These are phyloP conservation scores for Macaria notata DNA, from an alignment of 2,888 invertebrate genomes.

Conservation along the genomic window DNA sequence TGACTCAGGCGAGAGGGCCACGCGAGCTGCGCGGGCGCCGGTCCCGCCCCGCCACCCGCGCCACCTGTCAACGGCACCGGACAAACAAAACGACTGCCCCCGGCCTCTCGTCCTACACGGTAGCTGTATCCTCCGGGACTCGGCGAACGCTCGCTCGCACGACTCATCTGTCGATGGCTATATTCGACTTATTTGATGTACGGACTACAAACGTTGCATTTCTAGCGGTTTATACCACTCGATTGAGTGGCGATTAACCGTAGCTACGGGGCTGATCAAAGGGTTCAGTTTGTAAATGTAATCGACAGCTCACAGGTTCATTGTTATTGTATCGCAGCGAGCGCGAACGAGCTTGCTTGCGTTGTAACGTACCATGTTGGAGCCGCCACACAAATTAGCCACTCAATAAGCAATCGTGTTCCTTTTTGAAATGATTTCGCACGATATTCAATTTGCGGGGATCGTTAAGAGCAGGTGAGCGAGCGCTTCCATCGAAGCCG, in stretches of 20 bases:
- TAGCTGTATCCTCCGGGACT: neutral
- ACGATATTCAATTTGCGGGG: slow-evolving; percentile 47
- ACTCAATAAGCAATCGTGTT: slow-evolving; percentile 46
- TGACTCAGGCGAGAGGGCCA: slow-evolving; percentile 80
- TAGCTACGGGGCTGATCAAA: too few relatives aligned
- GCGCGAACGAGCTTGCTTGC: neutral
- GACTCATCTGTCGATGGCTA: too few relatives aligned
- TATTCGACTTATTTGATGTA: too few relatives aligned
- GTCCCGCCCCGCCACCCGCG: slow-evolving; percentile 47
- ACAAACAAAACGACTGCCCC: slow-evolving; percentile 47
- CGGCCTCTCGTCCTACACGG: slow-evolving; percentile 19
- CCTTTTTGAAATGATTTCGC: slow-evolving; percentile 50
- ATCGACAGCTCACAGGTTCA: too few relatives aligned
- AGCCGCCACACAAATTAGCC: slow-evolving; percentile 47
- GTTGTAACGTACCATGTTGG: slow-evolving; percentile 26
- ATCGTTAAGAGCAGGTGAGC: slow-evolving; percentile 27
- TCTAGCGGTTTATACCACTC: too few relatives aligned
- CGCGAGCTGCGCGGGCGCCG: slow-evolving; percentile 77
- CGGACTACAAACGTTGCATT: too few relatives aligned
- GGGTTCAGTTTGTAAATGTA: too few relatives aligned
- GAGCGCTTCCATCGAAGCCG: slow-evolving; percentile 22
- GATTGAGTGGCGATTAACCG: too few relatives aligned
- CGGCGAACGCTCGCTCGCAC: neutral
- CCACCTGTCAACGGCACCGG: slow-evolving; percentile 57
- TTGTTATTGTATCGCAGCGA: neutral